phyloP scores from a whole-genome alignment of 2,888 invertebrate species.

The Physocephala rufipes region DNA sequence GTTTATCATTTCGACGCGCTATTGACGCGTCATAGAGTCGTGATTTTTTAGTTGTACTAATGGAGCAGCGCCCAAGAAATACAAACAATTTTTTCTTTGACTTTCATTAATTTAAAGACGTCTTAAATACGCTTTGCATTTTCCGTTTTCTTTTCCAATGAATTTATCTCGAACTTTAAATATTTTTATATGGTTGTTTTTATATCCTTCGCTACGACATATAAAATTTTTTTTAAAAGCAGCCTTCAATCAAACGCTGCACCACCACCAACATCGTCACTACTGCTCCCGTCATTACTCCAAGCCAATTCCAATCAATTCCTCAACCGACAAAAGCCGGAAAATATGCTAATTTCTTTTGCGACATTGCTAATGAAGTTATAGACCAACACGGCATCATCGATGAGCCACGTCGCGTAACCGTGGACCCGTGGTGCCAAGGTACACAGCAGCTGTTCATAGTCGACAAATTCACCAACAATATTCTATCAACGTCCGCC shows the following conservation, averaged over 20 bases:
- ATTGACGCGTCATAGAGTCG: slow-evolving; percentile 43
- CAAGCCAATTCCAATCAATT: slow-evolving; percentile 1
- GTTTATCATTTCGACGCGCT: slow-evolving; percentile 29
- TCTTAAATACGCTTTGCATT: not conserved
- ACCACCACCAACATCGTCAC: not conserved
- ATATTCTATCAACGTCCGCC: not conserved
- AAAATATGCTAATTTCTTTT: slow-evolving; percentile 49
- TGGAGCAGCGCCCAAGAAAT: slow-evolving; percentile 45
- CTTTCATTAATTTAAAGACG: slow-evolving; percentile 38
- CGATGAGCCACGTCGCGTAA: slow-evolving; percentile 39
- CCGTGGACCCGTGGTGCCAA: slow-evolving; percentile 15
- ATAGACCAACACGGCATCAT: slow-evolving; percentile 64
- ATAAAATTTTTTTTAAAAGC: not conserved
- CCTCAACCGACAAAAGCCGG: slow-evolving; percentile 29
- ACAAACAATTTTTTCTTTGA: slow-evolving; percentile 27
- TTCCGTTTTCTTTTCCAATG: not conserved
- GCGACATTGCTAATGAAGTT: slow-evolving; percentile 62
- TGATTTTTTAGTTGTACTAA: slow-evolving; percentile 47
- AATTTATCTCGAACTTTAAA: not conserved
- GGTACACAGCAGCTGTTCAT: not conserved
- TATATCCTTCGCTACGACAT: not conserved
- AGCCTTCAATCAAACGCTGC: not conserved
- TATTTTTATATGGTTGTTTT: slow-evolving; percentile 14
- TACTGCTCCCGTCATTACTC: not conserved
- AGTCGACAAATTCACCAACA: not conserved